Evolutionary conservation across 2,797 vertebrate genomes (phyloP).

Genomic region (Liasis olivaceus): DNA sequence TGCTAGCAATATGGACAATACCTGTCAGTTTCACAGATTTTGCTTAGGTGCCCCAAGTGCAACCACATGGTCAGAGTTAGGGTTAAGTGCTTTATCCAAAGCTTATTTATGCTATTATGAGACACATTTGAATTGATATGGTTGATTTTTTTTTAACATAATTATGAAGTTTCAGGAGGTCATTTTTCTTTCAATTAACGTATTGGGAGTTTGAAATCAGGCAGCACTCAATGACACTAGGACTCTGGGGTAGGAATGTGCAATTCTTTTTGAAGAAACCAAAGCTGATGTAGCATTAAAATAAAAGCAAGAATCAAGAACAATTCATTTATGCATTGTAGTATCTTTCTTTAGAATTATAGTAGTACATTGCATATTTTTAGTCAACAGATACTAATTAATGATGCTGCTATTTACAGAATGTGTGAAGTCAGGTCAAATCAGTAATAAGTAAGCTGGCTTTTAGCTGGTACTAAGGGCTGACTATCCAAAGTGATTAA

Average conservation of each 20-base stretch:
- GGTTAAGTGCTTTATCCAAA: neutral
- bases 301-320: conserved; percentile 10
- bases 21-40: neutral
- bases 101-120: neutral
- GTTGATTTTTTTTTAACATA: conserved; percentile 39
- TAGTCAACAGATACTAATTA: neutral
- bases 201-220: conserved; percentile 29
- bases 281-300: conserved; percentile 7
- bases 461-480: neutral
- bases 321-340: neutral
- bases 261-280: conserved; percentile 17
- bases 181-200: conserved; percentile 22
- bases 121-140: conserved; percentile 58
- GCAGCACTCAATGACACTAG: neutral
- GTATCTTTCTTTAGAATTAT: neutral
- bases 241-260: conserved; percentile 29
- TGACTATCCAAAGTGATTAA: neutral
- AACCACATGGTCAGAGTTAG: neutral
- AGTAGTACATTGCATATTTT: neutral
- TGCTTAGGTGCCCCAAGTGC: neutral
- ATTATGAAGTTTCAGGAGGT: conserved; percentile 62
- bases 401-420: neutral
- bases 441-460: neutral
- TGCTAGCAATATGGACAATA: neutral
- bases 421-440: neutral